phyloP scores from a whole-genome alignment of 2,797 vertebrate genomes.

The Karalla daura region DNA sequence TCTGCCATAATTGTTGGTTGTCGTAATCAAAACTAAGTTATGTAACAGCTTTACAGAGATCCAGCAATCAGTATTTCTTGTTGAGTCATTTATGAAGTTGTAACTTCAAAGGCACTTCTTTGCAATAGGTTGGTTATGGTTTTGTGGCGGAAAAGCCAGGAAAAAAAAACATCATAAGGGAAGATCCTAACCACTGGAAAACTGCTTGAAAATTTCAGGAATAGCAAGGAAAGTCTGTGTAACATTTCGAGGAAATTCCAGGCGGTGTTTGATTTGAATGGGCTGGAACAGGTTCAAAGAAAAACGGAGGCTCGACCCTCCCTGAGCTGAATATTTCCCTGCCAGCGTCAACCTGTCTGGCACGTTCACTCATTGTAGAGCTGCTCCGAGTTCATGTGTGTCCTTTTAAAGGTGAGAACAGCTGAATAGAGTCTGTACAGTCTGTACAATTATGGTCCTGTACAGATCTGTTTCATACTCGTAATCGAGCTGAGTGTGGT shows the following conservation, averaged over 20 bases:
- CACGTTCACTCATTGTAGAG: neutral
- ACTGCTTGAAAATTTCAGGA: neutral
- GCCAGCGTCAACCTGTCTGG: constrained; percentile 23
- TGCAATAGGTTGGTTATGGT: too few relatives aligned
- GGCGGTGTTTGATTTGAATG: constrained; percentile 42
- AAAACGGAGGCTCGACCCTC: neutral
- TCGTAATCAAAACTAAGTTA: neutral
- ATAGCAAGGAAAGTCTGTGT: constrained; percentile 43
- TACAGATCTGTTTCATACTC: too few relatives aligned
- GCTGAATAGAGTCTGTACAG: too few relatives aligned
- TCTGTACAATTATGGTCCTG: too few relatives aligned
- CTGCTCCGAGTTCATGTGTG: neutral
- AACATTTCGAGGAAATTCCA: constrained; percentile 57
- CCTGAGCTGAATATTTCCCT: constrained; percentile 41
- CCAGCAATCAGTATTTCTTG: neutral
- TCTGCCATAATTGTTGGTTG: neutral
- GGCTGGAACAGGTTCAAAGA: constrained; percentile 55
- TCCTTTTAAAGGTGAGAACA: too few relatives aligned
- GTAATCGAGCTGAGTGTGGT: too few relatives aligned
- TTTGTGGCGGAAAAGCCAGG: neutral
- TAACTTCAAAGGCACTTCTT: neutral
- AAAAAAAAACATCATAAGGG: neutral
- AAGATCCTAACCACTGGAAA: neutral
- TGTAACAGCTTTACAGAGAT: neutral
- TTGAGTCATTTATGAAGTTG: neutral